Evolutionary conservation across 2,797 vertebrate species (phyloP).

Genomic region (Rhinophrynus dorsalis): DNA sequence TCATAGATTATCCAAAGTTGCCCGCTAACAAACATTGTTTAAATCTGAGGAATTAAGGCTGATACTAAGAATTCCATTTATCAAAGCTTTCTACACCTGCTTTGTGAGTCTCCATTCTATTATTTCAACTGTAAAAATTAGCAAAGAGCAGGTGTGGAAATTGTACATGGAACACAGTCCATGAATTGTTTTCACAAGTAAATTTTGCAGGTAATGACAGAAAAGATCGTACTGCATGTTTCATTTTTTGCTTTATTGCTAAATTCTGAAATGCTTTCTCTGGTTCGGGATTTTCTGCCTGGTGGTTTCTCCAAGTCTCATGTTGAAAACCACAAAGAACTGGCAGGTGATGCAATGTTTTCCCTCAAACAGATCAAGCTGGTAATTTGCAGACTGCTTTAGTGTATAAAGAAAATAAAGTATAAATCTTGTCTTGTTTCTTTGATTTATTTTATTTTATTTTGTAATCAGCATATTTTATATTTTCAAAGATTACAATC

Average conservation of each 20-base stretch:
- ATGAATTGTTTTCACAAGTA: constrained; percentile 35
- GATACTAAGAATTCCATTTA: constrained; percentile 42
- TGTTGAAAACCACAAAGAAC: constrained; percentile 36
- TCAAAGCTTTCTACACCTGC: constrained; percentile 46
- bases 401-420: too few relatives aligned
- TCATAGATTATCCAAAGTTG: constrained; percentile 10
- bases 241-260: constrained; percentile 51
- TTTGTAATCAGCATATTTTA: too few relatives aligned
- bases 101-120: constrained; percentile 32
- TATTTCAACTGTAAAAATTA: constrained; percentile 36
- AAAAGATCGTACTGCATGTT: constrained; percentile 49
- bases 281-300: constrained; percentile 6
- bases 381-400: too few relatives aligned
- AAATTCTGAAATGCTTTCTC: constrained; percentile 30
- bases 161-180: constrained; percentile 39
- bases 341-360: constrained; percentile 6
- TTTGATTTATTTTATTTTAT: too few relatives aligned
- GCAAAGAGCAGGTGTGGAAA: constrained; percentile 44
- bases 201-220: constrained; percentile 47
- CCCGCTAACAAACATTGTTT: constrained; percentile 28
- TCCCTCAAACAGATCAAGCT: too few relatives aligned
- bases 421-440: too few relatives aligned
- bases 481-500: too few relatives aligned
- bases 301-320: constrained; percentile 33
- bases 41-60: constrained; percentile 44